Base-by-base conservation (phyloP, 2,113 vertebrate genomes). In the Dascyllus trimaculatus region DNA sequence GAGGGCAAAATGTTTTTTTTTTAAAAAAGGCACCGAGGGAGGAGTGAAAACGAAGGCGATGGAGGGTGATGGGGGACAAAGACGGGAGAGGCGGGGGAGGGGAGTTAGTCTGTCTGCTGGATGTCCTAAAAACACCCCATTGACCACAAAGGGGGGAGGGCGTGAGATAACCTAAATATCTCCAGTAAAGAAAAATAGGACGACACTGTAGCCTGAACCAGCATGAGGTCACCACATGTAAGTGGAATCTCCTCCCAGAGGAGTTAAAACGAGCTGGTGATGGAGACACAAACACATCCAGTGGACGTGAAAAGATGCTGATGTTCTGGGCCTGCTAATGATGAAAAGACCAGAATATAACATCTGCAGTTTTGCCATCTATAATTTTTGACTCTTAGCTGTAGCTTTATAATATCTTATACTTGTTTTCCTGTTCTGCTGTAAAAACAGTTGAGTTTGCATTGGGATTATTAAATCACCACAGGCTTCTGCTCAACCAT, bases 91-190 rank as follows among this genome's bases (percentile, higher is more conserved):
- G 38, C 58, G 51, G 24, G 25, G 29, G 35, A 24, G 21, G 14
- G 29, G 82, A 73, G 75, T 32, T 66, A 26, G 64, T 21, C 73
- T 87, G 82, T 74, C 60, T 88, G 75, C 9, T 10, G 32, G 32
- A 70, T 89, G 75, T 82, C 75, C 80, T 85, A 70, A 84, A 76
- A 87, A 64, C 69, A 77, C 53, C 60, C 71, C 46, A 17, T 15
- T 78, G 25, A 64, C 48, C 54, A 63, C 52, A n/a, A 17, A 11
- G 22, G 54, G 54, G 82, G 51, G 25, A 19, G 35, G 62, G 78
- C 51, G 14, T 6, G 29, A 57, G 38, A 56, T 73, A 81, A 78
- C 77, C 82, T 81, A 26, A 45, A 82, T 82, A 67, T 61, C 53
- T 64, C 38, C 32, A 1, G 29, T 46, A 73, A 49, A 57, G 57